These are phyloP conservation scores for Alosa sapidissima DNA, from an alignment of 2,797 vertebrate genomes.

Conservation along the genomic window DNA sequence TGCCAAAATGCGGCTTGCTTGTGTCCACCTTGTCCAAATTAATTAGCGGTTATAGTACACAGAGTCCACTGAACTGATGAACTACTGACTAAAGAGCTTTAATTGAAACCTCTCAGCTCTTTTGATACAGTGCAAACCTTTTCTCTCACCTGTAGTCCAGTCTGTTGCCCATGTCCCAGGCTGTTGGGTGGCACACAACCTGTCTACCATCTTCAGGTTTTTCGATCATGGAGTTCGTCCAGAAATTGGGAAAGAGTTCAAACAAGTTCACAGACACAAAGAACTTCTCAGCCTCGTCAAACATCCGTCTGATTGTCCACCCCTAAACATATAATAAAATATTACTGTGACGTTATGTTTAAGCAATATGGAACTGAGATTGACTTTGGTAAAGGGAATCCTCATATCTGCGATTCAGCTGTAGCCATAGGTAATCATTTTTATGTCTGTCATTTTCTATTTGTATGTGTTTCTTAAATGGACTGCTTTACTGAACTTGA, in stretches of 20 bases:
- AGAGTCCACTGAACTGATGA: background rate
- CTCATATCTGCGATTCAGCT: too few relatives aligned
- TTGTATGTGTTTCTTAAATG: background rate
- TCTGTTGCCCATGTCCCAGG: conserved; percentile 92
- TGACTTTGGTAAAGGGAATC: too few relatives aligned
- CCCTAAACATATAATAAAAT: background rate
- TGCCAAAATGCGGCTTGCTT: conserved; percentile 6
- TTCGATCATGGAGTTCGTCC: conserved; percentile 84
- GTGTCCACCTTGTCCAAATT: conserved; percentile 2
- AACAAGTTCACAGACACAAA: conserved; percentile 83
- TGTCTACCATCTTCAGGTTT: conserved; percentile 79
- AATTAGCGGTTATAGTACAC: background rate
- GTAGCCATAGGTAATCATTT: too few relatives aligned
- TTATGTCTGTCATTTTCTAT: too few relatives aligned
- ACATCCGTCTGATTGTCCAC: conserved; percentile 63
- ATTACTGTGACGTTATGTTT: background rate
- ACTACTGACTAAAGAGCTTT: background rate
- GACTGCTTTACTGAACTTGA: background rate
- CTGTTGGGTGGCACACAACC: conserved; percentile 93
- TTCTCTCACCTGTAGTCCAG: conserved; percentile 85
- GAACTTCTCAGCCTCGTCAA: conserved; percentile 87
- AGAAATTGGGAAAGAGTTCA: conserved; percentile 84
- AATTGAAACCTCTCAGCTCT: background rate
- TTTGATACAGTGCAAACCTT: background rate
- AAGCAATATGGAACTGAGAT: background rate